phyloP scores from a whole-genome alignment of 1,140 invertebrate species.

The Heliothis virescens region DNA sequence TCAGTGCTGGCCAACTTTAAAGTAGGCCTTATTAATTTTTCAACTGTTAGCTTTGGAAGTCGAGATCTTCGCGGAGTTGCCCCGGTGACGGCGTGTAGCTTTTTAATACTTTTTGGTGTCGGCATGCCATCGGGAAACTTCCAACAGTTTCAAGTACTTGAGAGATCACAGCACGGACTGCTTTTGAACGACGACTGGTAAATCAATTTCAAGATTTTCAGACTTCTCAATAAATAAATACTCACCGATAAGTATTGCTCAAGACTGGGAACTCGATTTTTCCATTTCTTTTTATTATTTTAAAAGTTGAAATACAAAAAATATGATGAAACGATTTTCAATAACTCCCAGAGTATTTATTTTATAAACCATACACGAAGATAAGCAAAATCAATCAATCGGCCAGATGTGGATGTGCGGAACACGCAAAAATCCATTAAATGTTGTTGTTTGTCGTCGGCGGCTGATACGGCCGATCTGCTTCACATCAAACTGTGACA shows the following conservation, averaged over 20 bases:
- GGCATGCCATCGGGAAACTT: not conserved
- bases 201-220: not conserved
- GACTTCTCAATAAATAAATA: not conserved
- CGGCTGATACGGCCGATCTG: constrained; percentile 29
- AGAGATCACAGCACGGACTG: not conserved
- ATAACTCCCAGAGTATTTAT: no score
- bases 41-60: constrained; percentile 31
- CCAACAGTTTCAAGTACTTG: not conserved
- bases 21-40: constrained; percentile 46
- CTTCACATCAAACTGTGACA: constrained; percentile 37
- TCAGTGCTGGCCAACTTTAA: constrained; percentile 31
- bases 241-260: no score
- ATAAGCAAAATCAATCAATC: constrained; percentile 18
- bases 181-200: not conserved
- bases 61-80: constrained; percentile 15
- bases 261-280: no score
- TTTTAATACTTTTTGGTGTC: constrained; percentile 31
- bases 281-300: no score
- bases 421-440: constrained; percentile 35
- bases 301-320: no score
- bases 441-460: constrained; percentile 19
- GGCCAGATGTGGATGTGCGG: not conserved
- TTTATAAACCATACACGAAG: not conserved
- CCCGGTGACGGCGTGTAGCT: constrained; percentile 17
- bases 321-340: no score